A percentile compares a stretch with the other conserved stretches of the same genome.
phyloP scores from a whole-genome alignment of 2,797 vertebrate species.

The Myotis daubentonii region DNA sequence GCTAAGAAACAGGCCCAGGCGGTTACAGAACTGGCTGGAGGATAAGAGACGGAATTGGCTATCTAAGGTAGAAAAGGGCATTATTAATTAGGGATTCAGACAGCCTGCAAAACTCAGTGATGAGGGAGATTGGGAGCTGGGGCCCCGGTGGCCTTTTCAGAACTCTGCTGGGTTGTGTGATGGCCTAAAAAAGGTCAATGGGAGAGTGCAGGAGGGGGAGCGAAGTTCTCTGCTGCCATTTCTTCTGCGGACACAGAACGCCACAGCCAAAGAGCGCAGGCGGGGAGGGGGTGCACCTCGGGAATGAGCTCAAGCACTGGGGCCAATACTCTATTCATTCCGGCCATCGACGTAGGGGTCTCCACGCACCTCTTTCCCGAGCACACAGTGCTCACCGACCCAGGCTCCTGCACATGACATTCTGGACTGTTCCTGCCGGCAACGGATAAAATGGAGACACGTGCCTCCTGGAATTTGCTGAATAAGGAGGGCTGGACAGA shows the following conservation, averaged over 20 bases:
- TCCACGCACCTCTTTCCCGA: neutral
- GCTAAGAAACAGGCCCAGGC: neutral
- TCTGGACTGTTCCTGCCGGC: neutral
- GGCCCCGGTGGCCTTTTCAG: neutral
- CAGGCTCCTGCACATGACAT: neutral
- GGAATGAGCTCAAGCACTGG: neutral
- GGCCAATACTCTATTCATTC: neutral
- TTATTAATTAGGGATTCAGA: slow-evolving; percentile 24
- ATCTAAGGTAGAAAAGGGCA: slow-evolving; percentile 6
- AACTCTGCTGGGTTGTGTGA: neutral
- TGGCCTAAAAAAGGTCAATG: slow-evolving; percentile 32
- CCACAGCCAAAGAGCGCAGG: neutral
- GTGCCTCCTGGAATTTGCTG: slow-evolving; percentile 4
- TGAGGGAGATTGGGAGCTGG: slow-evolving; percentile 26
- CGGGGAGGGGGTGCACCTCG: rapidly evolving
- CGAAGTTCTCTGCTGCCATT: neutral
- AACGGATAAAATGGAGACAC: neutral
- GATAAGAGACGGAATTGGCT: slow-evolving; percentile 23
- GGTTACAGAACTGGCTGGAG: neutral
- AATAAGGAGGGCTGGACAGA: neutral
- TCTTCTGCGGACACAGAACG: neutral
- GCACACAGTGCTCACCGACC: neutral
- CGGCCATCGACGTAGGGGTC: neutral
- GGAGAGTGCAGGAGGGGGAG: neutral
- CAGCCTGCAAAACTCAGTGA: neutral